phyloP scores from a whole-genome alignment of 2,797 vertebrate genomes.

The Mormyrops boulengeri region DNA sequence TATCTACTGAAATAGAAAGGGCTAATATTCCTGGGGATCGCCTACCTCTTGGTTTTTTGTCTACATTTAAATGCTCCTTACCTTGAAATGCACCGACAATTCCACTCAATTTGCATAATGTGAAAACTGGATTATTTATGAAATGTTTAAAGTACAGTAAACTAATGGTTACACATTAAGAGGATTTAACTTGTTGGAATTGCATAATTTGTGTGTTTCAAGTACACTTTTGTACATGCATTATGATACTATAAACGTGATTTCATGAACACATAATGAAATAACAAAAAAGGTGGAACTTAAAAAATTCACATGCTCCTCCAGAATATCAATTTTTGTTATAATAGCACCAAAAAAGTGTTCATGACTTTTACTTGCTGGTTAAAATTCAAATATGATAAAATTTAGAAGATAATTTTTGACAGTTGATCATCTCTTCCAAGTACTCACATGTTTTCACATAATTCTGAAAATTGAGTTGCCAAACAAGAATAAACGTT shows the following conservation, averaged over 20 bases:
- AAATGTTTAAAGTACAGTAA: background rate
- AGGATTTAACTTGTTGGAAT: background rate
- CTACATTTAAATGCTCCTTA: background rate
- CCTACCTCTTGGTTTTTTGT: background rate
- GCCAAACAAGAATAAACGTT: background rate
- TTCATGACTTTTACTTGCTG: background rate
- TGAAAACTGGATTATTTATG: background rate
- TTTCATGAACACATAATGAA: background rate
- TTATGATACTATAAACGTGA: background rate
- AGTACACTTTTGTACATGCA: background rate
- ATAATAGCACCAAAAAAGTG: background rate
- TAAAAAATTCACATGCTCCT: background rate
- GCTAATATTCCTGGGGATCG: too few species aligned
- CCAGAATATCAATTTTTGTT: background rate
- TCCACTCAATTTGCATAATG: background rate
- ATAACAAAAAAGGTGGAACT: background rate
- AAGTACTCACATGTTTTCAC: background rate
- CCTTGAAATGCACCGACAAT: background rate
- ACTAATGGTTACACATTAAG: background rate
- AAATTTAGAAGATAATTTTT: background rate
- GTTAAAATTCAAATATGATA: background rate
- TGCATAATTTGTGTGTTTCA: background rate
- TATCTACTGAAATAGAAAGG: background rate
- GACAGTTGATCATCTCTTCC: background rate
- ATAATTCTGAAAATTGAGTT: background rate